Base-by-base conservation (phyloP, 2,797 vertebrate species). In the Xyrichtys novacula region DNA sequence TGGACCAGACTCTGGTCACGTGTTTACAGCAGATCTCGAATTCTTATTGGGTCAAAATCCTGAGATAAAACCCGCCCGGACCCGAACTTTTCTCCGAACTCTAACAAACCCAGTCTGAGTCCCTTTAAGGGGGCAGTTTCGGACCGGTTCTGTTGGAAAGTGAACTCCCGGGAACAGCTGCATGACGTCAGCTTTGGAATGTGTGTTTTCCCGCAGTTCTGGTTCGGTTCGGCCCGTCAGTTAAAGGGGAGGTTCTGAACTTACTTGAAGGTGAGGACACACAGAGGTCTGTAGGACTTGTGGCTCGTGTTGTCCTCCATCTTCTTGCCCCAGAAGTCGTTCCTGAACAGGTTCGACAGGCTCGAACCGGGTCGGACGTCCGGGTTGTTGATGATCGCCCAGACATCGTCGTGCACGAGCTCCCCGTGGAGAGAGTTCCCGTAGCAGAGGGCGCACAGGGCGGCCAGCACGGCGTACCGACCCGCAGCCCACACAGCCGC, bases 301-400 rank as follows among this genome's bases (percentile, higher is more conserved):
- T 99, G 97, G 92, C 97, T 99, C 43, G 94, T 96, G 88, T 96
- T 97, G 89, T 98, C 96, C 60, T 91, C 92, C 96, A 98, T 97
- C 81, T 94, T 90, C 85, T 98, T 98, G 70, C 97, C 97, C 97
- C 97, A 99, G 93, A 99, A 99, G 94, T 99, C 97, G 90, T 98
- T 91, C 77, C 83, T 84, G 88, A 98, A 97, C 85, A 95, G 85
- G 90, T 86, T 92, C 23, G 81, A 68, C 56, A 96, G 87, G 25
- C 94, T 94, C 71, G 95, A 80, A 1, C 89, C 93, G 15, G 94
- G 88, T 73, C 95, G 89, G 83, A 96, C 95, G 89, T 98, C 97
- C 63, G 96, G 96, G 89, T 98, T 98, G 93, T 97, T 96, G 70
- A 95, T 85, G 82, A 99, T 97, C 15, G 97, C 97, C 97, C 97